Base-by-base conservation (phyloP, 2,113 vertebrate species). In the Malurus alboscapulatus region DNA sequence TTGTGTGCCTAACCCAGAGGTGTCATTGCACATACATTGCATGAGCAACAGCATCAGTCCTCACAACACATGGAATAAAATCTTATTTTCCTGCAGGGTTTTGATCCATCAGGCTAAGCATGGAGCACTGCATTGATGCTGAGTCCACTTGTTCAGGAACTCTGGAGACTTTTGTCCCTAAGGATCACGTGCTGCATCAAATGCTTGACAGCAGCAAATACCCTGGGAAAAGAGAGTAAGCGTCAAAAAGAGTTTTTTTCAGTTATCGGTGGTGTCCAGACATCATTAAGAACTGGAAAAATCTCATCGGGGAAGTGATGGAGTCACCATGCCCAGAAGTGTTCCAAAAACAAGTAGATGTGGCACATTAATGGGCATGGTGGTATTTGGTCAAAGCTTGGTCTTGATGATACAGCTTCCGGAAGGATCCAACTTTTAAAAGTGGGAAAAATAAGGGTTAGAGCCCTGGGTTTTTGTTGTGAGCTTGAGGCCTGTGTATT, bases 141-240 rank as follows among this genome's bases (percentile, higher is more conserved):
- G 67, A 27, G 65, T 47, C 16, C 21, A 32, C 14, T 61, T 79
- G 11, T 9, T 38, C 32, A 14, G 22, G 6, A 9, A 1, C 26
- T 42, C 26, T 30, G 38, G 26, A 32, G 21, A 11, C 0, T 71
- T 84, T 71, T 78, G 5, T 59, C 48, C 20, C 45, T 47, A 36
- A 54, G 38, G 40, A 12, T 30, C 6, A 2, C 0, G 0, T 26
- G 38, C 17, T 32, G 0, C 6, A 10, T 12, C 6, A 57, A 44
- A 67, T 8, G 6, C 22, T n/a, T 34, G 26, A 30, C 17, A 74
- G 47, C 12, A 75, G 36, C 69, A 71, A 91, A 81, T 22, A 2
- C 10, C 25, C 19, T 42, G 22, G 42, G 34, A 68, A 78, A 42
- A 26, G 25, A 32, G 40, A 66, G 2, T 25, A 30, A 69, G 53